These are phyloP conservation scores for Ictalurus furcatus DNA, from an alignment of 2,113 vertebrate genomes.

Conservation along the genomic window DNA sequence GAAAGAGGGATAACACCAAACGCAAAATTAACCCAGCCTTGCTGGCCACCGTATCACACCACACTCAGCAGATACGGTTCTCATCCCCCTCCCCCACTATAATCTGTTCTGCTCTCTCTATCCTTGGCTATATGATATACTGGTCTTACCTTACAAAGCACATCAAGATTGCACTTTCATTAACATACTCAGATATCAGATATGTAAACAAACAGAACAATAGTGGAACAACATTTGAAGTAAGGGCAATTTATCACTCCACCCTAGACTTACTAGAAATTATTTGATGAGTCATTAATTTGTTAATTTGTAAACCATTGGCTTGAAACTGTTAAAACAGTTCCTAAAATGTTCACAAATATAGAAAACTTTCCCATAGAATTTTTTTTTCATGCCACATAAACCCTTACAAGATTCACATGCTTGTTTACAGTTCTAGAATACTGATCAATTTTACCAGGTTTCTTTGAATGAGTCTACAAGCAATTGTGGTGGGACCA, in stretches of 20 bases:
- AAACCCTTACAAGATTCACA: neutral
- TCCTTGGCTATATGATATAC: constrained; percentile 51
- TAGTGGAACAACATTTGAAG: neutral
- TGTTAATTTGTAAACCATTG: neutral
- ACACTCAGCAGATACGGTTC: constrained; percentile 78
- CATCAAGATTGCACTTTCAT: neutral
- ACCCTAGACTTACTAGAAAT: neutral
- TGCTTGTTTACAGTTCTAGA: neutral
- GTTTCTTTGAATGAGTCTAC: neutral
- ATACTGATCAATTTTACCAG: neutral
- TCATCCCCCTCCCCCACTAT: constrained; percentile 46
- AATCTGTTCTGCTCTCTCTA: constrained; percentile 53
- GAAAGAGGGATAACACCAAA: constrained; percentile 40
- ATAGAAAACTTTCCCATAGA: neutral
- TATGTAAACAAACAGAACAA: neutral
- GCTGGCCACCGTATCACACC: constrained; percentile 83
- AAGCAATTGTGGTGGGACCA: neutral
- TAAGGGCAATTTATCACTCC: neutral
- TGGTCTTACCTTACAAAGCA: constrained; percentile 38
- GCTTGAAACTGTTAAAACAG: neutral
- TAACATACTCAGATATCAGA: constrained; percentile 11
- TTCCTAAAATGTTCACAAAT: neutral
- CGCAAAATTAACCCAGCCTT: constrained; percentile 68
- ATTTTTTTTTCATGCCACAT: neutral
- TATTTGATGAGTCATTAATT: neutral